Conservation (phyloP, 2,888 invertebrate species). For the Spialia ferax region DNA sequence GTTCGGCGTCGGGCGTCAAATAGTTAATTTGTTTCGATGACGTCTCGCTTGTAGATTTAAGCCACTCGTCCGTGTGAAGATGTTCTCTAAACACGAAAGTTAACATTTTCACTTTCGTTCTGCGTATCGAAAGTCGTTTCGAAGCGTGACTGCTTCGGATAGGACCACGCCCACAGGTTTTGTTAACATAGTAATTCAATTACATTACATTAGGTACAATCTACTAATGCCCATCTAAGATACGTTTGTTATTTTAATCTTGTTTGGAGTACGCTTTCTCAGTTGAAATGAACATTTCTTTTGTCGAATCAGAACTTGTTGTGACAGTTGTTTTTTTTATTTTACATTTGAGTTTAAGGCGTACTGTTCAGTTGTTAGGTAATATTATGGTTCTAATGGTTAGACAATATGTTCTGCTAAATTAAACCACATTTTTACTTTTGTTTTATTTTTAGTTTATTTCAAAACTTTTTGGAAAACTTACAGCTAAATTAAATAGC, state of each 20-base stretch:
- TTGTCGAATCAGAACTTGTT: not conserved
- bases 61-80: conserved; percentile 54
- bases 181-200: conserved; percentile 61
- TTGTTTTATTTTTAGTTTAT: no score
- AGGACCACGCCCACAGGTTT: conserved; percentile 61
- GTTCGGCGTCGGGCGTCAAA: not conserved
- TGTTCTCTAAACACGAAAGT: conserved; percentile 61
- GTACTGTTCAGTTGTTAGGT: no score
- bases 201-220: conserved; percentile 40
- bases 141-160: conserved; percentile 59
- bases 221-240: not conserved
- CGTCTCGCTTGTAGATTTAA: conserved; percentile 46
- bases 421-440: no score
- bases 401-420: no score
- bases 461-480: no score
- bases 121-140: conserved; percentile 65
- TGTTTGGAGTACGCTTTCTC: not conserved
- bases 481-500: no score
- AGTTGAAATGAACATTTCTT: not conserved
- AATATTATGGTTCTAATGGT: no score
- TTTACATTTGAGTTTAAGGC: no score
- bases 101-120: conserved; percentile 76
- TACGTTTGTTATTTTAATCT: not conserved
- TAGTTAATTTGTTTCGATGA: conserved; percentile 59
- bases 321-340: no score